Evolutionary conservation across 2,113 vertebrate genomes (phyloP).

Genomic region (Phalacrocorax pelagicus): DNA sequence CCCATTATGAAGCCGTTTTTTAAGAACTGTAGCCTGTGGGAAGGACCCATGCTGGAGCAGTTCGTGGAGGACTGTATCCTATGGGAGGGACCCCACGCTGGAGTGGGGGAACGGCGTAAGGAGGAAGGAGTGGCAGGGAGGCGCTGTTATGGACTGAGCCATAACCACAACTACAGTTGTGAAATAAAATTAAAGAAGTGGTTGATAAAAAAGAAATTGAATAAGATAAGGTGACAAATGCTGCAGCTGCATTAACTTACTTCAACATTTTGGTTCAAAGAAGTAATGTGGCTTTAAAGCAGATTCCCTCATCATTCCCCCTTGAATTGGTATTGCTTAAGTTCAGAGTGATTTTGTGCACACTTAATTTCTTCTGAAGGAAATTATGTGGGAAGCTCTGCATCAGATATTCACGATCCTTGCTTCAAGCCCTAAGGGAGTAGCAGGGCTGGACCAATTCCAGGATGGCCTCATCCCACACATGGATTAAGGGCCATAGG

Average conservation of each 20-base stretch:
- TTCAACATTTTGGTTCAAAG: neutral
- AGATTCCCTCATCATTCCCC: accelerated
- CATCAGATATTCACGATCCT: neutral
- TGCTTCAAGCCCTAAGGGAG: neutral
- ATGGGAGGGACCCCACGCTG: too few species aligned
- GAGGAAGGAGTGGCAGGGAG: too few species aligned
- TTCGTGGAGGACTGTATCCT: too few species aligned
- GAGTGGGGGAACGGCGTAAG: too few species aligned
- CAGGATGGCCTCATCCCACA: neutral
- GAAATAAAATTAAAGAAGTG: neutral
- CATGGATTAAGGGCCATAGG: too few species aligned
- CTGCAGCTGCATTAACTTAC: neutral
- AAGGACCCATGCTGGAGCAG: too few species aligned
- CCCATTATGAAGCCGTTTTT: too few species aligned
- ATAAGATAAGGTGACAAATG: neutral
- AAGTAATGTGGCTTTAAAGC: neutral
- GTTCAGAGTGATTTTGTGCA: neutral
- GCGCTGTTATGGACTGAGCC: too few species aligned
- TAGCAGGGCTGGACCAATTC: neutral
- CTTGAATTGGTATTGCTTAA: neutral
- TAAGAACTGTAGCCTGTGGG: too few species aligned
- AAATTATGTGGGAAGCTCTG: neutral
- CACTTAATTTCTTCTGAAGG: neutral
- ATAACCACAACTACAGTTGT: neutral
- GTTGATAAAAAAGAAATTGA: neutral